These are phyloP conservation scores for Galerucella pusilla DNA, from an alignment of 2,888 invertebrate species.

Conservation along the genomic window DNA sequence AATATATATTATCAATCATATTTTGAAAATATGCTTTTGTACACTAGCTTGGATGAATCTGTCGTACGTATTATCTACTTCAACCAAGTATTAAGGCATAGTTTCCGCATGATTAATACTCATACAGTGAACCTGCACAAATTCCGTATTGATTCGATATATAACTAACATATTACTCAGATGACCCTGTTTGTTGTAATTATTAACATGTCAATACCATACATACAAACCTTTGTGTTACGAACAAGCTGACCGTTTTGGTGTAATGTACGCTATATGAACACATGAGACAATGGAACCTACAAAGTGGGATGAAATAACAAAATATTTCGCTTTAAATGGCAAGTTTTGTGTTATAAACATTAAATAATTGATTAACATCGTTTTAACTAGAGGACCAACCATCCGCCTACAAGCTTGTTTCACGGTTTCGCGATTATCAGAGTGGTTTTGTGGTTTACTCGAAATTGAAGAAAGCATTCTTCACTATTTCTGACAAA, in stretches of 20 bases:
- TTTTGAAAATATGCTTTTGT: background rate
- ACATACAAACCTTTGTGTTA: conserved; percentile 35
- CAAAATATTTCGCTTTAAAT: background rate
- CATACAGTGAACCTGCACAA: conserved; percentile 27
- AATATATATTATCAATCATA: no score
- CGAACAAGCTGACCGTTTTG: conserved; percentile 25
- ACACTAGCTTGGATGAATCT: background rate
- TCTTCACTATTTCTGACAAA: background rate
- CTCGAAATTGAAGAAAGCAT: background rate
- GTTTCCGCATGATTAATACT: conserved; percentile 25
- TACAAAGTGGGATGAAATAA: conserved; percentile 7
- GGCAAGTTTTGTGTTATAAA: background rate
- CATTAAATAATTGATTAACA: background rate
- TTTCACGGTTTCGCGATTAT: background rate
- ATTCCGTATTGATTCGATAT: conserved; percentile 40
- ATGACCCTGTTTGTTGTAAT: conserved; percentile 37
- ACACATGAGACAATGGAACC: conserved; percentile 8
- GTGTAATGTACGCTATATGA: conserved; percentile 27
- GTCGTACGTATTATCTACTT: conserved; percentile 4
- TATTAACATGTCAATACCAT: conserved; percentile 42
- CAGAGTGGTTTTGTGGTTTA: conserved; percentile 1
- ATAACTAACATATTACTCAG: conserved; percentile 39
- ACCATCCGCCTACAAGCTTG: background rate
- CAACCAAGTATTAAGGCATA: conserved; percentile 11
- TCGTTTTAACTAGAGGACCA: background rate